These are phyloP conservation scores for Heteromyza rotundicornis DNA, from an alignment of 2,888 invertebrate species.

Conservation along the genomic window DNA sequence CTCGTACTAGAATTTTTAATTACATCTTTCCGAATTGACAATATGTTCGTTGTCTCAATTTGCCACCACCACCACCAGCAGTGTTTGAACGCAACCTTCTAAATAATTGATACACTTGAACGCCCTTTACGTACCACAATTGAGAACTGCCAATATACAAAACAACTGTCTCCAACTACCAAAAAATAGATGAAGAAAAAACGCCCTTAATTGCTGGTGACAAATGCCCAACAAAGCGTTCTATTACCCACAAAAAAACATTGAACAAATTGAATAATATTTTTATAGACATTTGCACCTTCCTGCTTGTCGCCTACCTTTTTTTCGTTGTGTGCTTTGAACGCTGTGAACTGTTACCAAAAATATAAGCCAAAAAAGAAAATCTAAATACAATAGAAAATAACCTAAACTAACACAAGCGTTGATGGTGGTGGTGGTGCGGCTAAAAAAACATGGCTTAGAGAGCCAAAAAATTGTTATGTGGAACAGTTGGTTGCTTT, in stretches of 20 bases:
- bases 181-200: conserved; percentile 17
- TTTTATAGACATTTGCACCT: conserved; percentile 45
- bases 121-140: conserved; percentile 20
- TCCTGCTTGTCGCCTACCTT: not conserved
- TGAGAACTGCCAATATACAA: conserved; percentile 16
- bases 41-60: conserved; percentile 11
- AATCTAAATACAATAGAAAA: conserved; percentile 26
- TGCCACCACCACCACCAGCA: not conserved
- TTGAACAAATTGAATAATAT: conserved; percentile 49
- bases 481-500: conserved; percentile 24
- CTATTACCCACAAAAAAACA: conserved; percentile 10
- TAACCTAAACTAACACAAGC: conserved; percentile 51
- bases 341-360: conserved; percentile 47
- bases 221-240: conserved; percentile 36
- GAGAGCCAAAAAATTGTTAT: conserved; percentile 10
- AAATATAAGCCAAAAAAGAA: conserved; percentile 35
- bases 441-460: conserved; percentile 48
- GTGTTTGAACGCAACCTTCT: too few relatives aligned
- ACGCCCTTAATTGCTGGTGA: conserved; percentile 49
- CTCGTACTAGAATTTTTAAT: too few relatives aligned
- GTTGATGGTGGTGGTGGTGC: conserved; percentile 22
- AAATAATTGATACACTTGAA: conserved; percentile 33
- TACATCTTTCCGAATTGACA: not conserved
- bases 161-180: conserved; percentile 9
- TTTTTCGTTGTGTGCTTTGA: conserved; percentile 13